A percentile compares a stretch with the other conserved stretches of the same genome.
These are phyloP conservation scores for Oceanodroma leucorhoa DNA, from an alignment of 2,797 vertebrate species.

Conservation along the genomic window DNA sequence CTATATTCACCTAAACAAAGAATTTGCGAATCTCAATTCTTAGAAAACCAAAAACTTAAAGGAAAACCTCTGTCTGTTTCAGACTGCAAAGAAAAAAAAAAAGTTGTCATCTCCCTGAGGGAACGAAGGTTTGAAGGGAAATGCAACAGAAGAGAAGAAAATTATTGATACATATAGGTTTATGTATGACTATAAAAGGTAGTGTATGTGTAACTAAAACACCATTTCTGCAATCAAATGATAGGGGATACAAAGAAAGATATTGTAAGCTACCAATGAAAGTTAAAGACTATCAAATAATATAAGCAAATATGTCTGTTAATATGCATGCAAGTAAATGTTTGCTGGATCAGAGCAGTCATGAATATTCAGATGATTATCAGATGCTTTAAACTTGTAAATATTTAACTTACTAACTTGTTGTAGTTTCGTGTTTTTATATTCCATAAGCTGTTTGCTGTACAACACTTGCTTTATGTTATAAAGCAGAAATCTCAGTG, in stretches of 20 bases:
- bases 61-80: not conserved
- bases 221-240: not conserved
- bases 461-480: not conserved
- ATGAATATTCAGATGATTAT: conserved; percentile 7
- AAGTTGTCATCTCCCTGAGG: not conserved
- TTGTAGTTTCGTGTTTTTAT: not conserved
- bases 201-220: not conserved
- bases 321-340: not conserved
- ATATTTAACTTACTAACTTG: conserved; percentile 2
- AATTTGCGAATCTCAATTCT: not conserved
- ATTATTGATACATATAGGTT: not conserved
- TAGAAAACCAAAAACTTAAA: not conserved
- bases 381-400: not conserved
- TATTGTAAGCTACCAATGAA: not conserved
- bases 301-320: not conserved
- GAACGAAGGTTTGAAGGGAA: not conserved
- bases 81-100: not conserved
- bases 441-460: not conserved
- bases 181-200: not conserved
- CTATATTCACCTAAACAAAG: not conserved
- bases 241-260: not conserved
- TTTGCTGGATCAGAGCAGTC: not conserved
- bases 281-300: not conserved
- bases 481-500: not conserved
- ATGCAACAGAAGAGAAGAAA: not conserved